Evolutionary conservation across 1,140 invertebrate species (phyloP).

Genomic region (Trypoxylus dichotomus): DNA sequence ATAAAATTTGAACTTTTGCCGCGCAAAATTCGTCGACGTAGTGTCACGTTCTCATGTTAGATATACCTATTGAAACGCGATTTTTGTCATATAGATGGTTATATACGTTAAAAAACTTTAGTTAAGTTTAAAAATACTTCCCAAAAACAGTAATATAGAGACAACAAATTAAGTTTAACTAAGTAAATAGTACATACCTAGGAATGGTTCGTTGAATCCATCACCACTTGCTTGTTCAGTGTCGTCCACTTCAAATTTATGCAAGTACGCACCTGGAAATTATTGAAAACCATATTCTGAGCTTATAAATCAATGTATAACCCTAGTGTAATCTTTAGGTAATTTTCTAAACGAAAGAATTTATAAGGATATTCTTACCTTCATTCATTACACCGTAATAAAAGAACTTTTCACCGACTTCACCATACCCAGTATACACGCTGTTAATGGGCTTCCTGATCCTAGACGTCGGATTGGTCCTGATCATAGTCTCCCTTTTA

Average conservation of each 20-base stretch:
- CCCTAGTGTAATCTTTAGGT: too few relatives aligned
- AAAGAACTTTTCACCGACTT: constrained; percentile 25
- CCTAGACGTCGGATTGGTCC: not conserved
- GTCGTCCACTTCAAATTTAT: constrained; percentile 11
- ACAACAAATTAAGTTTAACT: not conserved
- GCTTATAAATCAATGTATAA: too few relatives aligned
- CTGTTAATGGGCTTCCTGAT: constrained; percentile 21
- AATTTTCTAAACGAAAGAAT: not conserved
- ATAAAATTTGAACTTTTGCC: too few relatives aligned
- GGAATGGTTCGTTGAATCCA: not conserved
- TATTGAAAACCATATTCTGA: not conserved
- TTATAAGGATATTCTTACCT: constrained; percentile 2
- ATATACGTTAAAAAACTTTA: too few relatives aligned
- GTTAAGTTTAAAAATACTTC: not conserved
- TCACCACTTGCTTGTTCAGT: not conserved
- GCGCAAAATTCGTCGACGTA: too few relatives aligned
- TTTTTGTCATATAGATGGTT: too few relatives aligned
- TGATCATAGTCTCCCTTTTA: constrained; percentile 15
- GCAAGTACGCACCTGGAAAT: constrained; percentile 16
- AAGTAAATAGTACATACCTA: not conserved
- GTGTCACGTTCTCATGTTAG: too few relatives aligned
- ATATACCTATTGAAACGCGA: too few relatives aligned
- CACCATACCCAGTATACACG: constrained; percentile 25
- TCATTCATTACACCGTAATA: constrained; percentile 29
- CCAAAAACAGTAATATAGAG: not conserved